Evolutionary conservation across 2,113 vertebrate species (phyloP), one percentile per base, ranked within the genome.

Genomic region (Gobius niger): DNA sequence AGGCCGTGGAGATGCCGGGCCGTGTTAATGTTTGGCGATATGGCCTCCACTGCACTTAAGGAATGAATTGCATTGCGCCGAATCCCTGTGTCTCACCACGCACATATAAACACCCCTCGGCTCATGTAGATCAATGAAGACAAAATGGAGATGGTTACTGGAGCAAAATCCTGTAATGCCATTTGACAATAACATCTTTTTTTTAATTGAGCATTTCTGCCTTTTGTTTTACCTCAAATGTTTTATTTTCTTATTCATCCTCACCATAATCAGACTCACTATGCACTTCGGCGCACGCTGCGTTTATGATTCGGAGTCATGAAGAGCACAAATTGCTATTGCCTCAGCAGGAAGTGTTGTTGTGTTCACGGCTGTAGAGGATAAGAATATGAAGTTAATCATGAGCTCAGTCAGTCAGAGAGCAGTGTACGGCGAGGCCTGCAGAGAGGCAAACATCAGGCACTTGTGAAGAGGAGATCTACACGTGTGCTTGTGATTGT

Each of bases 1-100:
- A 82, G 86, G 69, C 86, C 77, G 84, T 88, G 91, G 85, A 75
- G 85, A 85, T 85, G 78, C 85, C 92, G 77, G 80, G 85, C 89
- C 87, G 75, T 83, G 84, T 91, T 93, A 93, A 93, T 90, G 91
- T 87, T 79, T 76, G 89, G 77, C 84, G 86, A 90, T 90, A 86
- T 86, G 70, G 87, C 84, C 87, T 89, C 86, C 86, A 85, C 90
- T 86, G 91, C 87, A 87, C 90, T 91, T 91, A 92, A 90, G 81
- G 87, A 89, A 91, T 85, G 89, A 90, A 92, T 92, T 92, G 90
- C 86, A 93, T 90, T 90, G 85, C 89, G 86, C 74, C 77, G 88
- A 88, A 82, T 90, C 82, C 79, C 76, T 80, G 90, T 88, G 77
- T 52, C 81, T 83, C 85, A 85, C 81, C 77, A 78, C 85, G 78